phyloP scores from a whole-genome alignment of 2,797 vertebrate genomes.

The Pogonophryne albipinna region DNA sequence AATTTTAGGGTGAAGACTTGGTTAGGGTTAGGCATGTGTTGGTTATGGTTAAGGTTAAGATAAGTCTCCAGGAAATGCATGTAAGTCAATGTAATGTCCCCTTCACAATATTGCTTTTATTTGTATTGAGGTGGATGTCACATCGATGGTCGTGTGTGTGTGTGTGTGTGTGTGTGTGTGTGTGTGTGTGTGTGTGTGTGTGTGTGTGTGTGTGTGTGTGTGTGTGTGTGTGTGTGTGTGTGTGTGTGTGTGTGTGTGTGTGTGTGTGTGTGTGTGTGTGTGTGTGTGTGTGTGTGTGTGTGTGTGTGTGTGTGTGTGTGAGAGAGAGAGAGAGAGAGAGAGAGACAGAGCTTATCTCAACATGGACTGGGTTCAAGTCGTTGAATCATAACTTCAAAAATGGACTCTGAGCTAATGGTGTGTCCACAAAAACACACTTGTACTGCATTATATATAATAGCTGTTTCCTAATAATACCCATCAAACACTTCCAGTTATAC shows the following conservation, averaged over 20 bases:
- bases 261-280: conserved; percentile 1
- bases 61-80: too few species aligned
- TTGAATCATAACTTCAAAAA: conserved; percentile 28
- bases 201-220: neutral
- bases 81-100: too few species aligned
- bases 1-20: too few species aligned
- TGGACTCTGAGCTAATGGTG: conserved; percentile 26
- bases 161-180: conserved; percentile 26
- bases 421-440: neutral
- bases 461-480: too few species aligned
- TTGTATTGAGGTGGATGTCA: too few species aligned
- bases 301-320: neutral
- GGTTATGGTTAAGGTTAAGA: too few species aligned
- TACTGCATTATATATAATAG: neutral
- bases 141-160: too few species aligned
- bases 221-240: conserved; percentile 8
- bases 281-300: conserved; percentile 11
- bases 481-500: too few species aligned
- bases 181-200: conserved; percentile 3
- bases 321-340: too few species aligned
- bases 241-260: neutral
- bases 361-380: conserved; percentile 3
- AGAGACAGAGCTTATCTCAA: conserved; percentile 36
- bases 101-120: too few species aligned
- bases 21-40: too few species aligned